A percentile compares a stretch with the other conserved stretches of the same genome.
phyloP scores from a whole-genome alignment of 2,797 vertebrate genomes.

The Melanotaenia trifasciata region DNA sequence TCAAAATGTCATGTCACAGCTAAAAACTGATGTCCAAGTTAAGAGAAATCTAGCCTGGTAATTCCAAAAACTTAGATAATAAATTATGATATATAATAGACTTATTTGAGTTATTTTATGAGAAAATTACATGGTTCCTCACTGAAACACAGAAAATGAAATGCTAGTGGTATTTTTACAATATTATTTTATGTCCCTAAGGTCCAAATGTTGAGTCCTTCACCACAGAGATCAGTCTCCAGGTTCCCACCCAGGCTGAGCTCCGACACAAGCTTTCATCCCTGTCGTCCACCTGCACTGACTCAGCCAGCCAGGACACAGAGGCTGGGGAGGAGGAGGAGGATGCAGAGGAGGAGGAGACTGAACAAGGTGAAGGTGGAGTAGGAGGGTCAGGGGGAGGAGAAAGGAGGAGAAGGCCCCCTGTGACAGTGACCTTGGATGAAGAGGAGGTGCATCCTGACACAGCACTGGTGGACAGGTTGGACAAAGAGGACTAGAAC shows the following conservation, averaged over 20 bases:
- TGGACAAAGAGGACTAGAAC: conserved; percentile 45
- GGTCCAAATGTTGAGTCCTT: conserved; percentile 84
- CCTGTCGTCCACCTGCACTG: conserved; percentile 84
- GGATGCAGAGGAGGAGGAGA: conserved; percentile 74
- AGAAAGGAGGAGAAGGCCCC: conserved; percentile 54
- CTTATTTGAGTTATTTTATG: conserved; percentile 15
- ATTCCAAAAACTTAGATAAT: conserved; percentile 21
- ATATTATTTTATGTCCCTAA: conserved; percentile 45
- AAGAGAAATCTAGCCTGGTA: neutral
- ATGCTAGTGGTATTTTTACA: neutral
- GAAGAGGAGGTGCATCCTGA: conserved; percentile 91
- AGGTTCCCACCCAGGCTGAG: conserved; percentile 88
- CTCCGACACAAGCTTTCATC: conserved; percentile 86
- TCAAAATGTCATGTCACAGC: conserved; percentile 16
- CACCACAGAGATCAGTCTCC: conserved; percentile 87
- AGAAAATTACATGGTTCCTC: neutral
- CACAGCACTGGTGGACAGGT: conserved; percentile 78
- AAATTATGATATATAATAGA: conserved; percentile 17
- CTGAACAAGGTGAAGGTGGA: conserved; percentile 71
- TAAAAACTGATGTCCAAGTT: conserved; percentile 17
- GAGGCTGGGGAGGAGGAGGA: conserved; percentile 84
- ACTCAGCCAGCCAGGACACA: conserved; percentile 86
- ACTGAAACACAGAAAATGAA: neutral
- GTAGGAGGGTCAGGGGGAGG: conserved; percentile 33
- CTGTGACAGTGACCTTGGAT: conserved; percentile 74